Percentiles rank a stretch among this genome's conserved stretches.
Conservation (phyloP, 2,888 invertebrate genomes). For the Laothoe populi region DNA sequence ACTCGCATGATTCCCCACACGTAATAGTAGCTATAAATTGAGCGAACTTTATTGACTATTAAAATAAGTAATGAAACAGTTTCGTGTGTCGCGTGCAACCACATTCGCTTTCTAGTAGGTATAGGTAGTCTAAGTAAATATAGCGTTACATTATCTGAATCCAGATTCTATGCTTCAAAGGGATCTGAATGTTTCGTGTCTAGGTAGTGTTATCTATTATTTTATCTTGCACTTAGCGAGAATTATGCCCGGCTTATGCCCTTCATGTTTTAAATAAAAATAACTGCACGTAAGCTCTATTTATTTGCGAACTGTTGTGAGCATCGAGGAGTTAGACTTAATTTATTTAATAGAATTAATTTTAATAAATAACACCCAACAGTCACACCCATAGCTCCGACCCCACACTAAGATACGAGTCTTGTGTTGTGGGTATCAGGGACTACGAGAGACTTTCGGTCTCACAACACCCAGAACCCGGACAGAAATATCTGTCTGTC, state of each 20-base stretch:
- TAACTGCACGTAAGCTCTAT: not conserved
- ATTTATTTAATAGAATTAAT: too few relatives aligned
- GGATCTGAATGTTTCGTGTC: not conserved
- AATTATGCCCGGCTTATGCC: slow-evolving; percentile 1
- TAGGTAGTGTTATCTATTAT: not conserved
- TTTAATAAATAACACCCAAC: too few relatives aligned
- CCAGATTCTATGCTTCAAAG: not conserved
- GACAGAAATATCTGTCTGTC: too few relatives aligned
- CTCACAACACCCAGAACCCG: too few relatives aligned
- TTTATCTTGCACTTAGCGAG: slow-evolving; percentile 6
- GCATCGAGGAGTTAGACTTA: too few relatives aligned
- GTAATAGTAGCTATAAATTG: slow-evolving; percentile 78
- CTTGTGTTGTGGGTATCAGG: too few relatives aligned
- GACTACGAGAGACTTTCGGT: too few relatives aligned
- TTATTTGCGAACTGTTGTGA: not conserved
- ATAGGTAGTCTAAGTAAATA: slow-evolving; percentile 15
- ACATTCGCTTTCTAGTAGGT: slow-evolving; percentile 25
- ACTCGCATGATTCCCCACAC: slow-evolving; percentile 73
- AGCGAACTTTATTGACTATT: slow-evolving; percentile 78
- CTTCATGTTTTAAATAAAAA: not conserved
- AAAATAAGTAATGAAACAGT: slow-evolving; percentile 79
- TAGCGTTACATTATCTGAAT: not conserved
- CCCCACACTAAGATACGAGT: too few relatives aligned
- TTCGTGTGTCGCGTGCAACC: slow-evolving; percentile 44
- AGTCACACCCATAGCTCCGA: too few relatives aligned